A percentile compares a stretch with the other conserved stretches of the same genome.
Conservation (phyloP, 1,140 invertebrate species). For the Oreohelix idahoensis region DNA sequence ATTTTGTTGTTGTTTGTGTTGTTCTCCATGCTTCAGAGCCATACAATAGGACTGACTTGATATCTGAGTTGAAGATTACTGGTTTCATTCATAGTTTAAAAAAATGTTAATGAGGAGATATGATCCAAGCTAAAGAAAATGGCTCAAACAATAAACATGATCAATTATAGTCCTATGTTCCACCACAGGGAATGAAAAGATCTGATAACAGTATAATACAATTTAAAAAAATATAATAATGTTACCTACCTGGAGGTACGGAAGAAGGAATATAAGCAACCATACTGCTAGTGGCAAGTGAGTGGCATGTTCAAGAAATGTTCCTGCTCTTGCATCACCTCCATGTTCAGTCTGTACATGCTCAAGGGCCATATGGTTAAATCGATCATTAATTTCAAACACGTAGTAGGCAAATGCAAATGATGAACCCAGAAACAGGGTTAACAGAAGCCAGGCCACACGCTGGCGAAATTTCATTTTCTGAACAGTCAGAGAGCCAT, state of each 20-base stretch:
- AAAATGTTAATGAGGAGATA: too few relatives aligned
- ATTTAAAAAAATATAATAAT: too few relatives aligned
- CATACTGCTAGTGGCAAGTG: constrained; percentile 62
- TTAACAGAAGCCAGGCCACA: constrained; percentile 61
- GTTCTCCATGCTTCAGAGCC: too few relatives aligned
- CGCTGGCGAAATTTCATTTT: constrained; percentile 68
- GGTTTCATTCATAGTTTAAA: too few relatives aligned
- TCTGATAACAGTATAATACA: too few relatives aligned
- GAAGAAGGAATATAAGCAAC: constrained; percentile 58
- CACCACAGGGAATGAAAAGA: too few relatives aligned
- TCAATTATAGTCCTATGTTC: too few relatives aligned
- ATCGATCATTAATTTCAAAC: constrained; percentile 69
- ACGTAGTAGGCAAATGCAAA: constrained; percentile 64
- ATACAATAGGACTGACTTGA: too few relatives aligned
- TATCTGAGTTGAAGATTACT: too few relatives aligned
- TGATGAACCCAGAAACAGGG: constrained; percentile 55
- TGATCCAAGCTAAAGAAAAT: too few relatives aligned
- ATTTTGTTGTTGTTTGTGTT: too few relatives aligned
- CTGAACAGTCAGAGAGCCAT: neutral
- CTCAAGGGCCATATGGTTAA: constrained; percentile 63
- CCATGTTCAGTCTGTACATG: constrained; percentile 59
- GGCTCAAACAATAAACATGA: too few relatives aligned
- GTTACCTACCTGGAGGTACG: constrained; percentile 59
- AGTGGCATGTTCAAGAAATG: constrained; percentile 57
- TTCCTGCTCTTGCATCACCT: constrained; percentile 28